Conservation (phyloP, 2,888 invertebrate genomes). For the Anagyrus pseudococci region DNA sequence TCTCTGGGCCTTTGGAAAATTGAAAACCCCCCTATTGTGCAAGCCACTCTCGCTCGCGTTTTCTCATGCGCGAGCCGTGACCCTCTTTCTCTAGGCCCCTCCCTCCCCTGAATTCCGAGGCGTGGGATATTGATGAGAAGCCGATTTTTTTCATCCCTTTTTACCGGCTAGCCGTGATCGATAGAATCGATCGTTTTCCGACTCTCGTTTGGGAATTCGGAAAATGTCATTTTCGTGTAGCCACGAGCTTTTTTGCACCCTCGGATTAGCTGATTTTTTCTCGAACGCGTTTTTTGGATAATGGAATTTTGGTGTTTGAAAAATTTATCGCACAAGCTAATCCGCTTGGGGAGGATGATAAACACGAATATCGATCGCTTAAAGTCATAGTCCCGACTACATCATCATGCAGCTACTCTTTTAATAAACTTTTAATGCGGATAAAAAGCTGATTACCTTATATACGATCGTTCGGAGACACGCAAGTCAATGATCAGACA, state of each 20-base stretch:
- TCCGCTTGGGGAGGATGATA: neutral
- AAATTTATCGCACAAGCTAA: neutral
- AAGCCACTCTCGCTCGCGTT: neutral
- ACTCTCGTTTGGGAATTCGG: conserved; percentile 1
- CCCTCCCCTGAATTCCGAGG: too few relatives aligned
- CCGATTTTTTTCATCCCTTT: too few relatives aligned
- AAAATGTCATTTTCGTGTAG: conserved; percentile 13
- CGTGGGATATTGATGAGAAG: too few relatives aligned
- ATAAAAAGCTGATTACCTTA: too few relatives aligned
- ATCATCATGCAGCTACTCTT: too few relatives aligned
- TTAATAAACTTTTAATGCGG: too few relatives aligned
- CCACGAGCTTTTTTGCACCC: neutral
- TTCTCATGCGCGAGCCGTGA: neutral
- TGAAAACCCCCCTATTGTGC: conserved; percentile 15
- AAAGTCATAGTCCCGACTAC: too few relatives aligned
- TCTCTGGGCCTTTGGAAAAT: conserved; percentile 4
- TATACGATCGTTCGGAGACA: too few relatives aligned
- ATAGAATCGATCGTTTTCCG: neutral
- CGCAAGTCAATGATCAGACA: too few relatives aligned
- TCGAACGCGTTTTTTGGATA: conserved; percentile 2
- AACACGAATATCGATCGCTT: too few relatives aligned
- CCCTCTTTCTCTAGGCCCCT: too few relatives aligned
- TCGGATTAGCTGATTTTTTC: conserved; percentile 4
- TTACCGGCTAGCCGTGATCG: neutral
- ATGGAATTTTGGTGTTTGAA: conserved; percentile 26